These are phyloP conservation scores for Steinernema carpocapsae DNA, from an alignment of 2,888 invertebrate genomes.

Conservation along the genomic window DNA sequence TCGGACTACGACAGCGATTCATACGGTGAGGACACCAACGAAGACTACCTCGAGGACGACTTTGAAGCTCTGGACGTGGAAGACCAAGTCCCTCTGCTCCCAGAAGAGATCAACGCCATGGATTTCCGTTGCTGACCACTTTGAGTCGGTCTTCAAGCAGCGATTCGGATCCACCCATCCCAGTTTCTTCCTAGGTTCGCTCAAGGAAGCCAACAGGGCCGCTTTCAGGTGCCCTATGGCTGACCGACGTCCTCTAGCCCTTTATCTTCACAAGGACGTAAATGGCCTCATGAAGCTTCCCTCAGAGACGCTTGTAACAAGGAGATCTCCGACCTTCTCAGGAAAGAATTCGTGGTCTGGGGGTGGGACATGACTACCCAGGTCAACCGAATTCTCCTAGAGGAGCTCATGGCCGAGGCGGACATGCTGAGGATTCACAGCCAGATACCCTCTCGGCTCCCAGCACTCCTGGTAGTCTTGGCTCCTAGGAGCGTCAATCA, in stretches of 20 bases:
- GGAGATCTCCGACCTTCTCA: neutral
- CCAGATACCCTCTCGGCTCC: neutral
- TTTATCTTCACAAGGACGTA: slow-evolving; percentile 13
- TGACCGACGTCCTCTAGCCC: neutral
- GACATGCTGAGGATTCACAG: neutral
- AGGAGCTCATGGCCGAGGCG: slow-evolving; percentile 13
- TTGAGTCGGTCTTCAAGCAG: neutral
- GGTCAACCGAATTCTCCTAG: neutral
- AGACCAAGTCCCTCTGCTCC: too few species aligned
- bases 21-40: too few species aligned
- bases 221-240: neutral
- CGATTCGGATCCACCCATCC: neutral
- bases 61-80: too few species aligned
- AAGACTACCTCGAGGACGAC: too few species aligned
- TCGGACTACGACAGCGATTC: too few species aligned
- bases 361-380: neutral
- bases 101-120: too few species aligned
- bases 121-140: neutral
- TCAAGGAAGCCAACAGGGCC: neutral
- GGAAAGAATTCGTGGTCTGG: neutral
- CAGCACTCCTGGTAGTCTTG: neutral
- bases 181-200: neutral
- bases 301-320: neutral
- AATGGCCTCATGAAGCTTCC: neutral
- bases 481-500: neutral